Evolutionary conservation across 2,888 invertebrate species (phyloP).

Genomic region (Marronus borbonicus): DNA sequence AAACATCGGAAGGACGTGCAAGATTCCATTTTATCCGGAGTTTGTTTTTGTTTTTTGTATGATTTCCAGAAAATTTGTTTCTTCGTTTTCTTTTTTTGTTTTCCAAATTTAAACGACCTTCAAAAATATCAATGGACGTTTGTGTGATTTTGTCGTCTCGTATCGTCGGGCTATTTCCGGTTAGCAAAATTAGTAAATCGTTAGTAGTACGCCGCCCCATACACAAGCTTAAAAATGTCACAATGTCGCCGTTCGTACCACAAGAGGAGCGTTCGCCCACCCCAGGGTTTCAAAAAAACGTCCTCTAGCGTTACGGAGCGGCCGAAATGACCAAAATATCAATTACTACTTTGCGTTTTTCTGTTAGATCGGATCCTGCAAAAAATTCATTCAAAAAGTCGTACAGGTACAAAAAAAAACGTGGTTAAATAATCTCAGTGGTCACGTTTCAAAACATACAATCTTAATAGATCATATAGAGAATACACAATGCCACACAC

Average conservation of each 20-base stretch:
- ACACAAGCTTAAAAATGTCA: slow-evolving; percentile 90
- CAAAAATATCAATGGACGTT: slow-evolving; percentile 77
- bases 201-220: slow-evolving; percentile 85
- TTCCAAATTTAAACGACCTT: slow-evolving; percentile 77
- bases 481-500: slow-evolving; percentile 41
- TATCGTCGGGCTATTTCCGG: neutral
- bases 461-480: slow-evolving; percentile 6
- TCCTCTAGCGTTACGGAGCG: slow-evolving; percentile 66
- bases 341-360: neutral
- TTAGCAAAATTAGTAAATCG: slow-evolving; percentile 22
- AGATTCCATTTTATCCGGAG: slow-evolving; percentile 63
- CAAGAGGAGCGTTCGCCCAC: slow-evolving; percentile 68
- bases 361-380: slow-evolving; percentile 63
- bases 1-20: slow-evolving; percentile 78
- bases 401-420: slow-evolving; percentile 56
- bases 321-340: slow-evolving; percentile 67
- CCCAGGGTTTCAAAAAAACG: slow-evolving; percentile 70
- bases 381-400: slow-evolving; percentile 70
- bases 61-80: neutral
- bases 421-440: neutral
- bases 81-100: slow-evolving; percentile 48
- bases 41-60: too few relatives aligned
- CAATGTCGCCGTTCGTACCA: slow-evolving; percentile 74
- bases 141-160: slow-evolving; percentile 59
- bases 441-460: too few relatives aligned